Evolutionary conservation across 2,888 invertebrate genomes (phyloP).

Genomic region (Leptopilina syphax): DNA sequence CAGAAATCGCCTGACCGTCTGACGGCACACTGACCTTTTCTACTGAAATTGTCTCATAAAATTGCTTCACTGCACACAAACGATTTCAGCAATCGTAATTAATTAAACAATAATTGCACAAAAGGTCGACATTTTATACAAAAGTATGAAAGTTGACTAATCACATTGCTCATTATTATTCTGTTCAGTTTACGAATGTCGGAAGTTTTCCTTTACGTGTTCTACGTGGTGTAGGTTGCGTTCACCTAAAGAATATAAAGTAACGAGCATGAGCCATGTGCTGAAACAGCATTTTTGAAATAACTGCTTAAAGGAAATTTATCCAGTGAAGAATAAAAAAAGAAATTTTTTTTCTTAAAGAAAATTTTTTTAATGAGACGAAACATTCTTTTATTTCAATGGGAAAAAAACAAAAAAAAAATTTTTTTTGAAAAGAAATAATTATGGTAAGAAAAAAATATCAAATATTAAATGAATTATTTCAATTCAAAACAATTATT

Average conservation of each 20-base stretch:
- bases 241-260: conserved; percentile 27
- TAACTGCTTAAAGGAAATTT: conserved; percentile 7
- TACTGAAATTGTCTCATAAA: not conserved
- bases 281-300: conserved; percentile 25
- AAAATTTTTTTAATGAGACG: not conserved
- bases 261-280: conserved; percentile 24
- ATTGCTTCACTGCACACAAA: not conserved
- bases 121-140: conserved; percentile 16
- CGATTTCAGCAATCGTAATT: conserved; percentile 11
- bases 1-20: not conserved
- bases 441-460: not conserved
- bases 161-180: conserved; percentile 29
- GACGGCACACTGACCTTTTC: conserved; percentile 2
- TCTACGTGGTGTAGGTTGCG: conserved; percentile 34
- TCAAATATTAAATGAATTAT: no score
- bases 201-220: conserved; percentile 42
- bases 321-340: not conserved
- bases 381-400: not conserved
- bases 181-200: conserved; percentile 33
- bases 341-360: not conserved
- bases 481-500: not conserved
- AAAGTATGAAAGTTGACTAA: conserved; percentile 23
- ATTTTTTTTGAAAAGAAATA: not conserved
- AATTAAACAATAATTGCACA: conserved; percentile 13
- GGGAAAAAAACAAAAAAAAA: not conserved